Evolutionary conservation across 2,797 vertebrate species (phyloP).

Genomic region (Halcyon leucocephala): DNA sequence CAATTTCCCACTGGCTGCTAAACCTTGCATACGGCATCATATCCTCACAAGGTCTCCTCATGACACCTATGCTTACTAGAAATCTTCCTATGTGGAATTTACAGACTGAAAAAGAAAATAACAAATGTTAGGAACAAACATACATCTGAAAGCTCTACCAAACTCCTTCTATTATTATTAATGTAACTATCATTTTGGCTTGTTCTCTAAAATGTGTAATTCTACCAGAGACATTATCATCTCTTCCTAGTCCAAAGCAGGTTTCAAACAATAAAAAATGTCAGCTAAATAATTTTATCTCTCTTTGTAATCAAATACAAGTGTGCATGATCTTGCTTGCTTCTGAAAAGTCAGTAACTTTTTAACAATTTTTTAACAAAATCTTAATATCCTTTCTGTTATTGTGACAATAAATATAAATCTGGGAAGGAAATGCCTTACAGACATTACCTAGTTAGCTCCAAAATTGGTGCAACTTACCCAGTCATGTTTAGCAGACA

Average conservation of each 20-base stretch:
- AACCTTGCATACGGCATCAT: not conserved
- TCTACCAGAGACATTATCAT: not conserved
- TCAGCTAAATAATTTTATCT: not conserved
- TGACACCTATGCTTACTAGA: not conserved
- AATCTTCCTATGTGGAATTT: not conserved
- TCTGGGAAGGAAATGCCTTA: not conserved
- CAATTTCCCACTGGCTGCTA: not conserved
- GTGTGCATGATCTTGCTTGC: not conserved
- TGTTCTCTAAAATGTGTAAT: not conserved
- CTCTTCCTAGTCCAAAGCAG: not conserved
- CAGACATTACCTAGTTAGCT: not conserved
- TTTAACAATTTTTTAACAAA: not conserved
- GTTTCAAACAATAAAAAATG: not conserved
- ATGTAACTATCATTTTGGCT: not conserved
- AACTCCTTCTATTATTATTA: not conserved
- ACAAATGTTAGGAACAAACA: not conserved
- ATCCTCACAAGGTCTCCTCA: not conserved
- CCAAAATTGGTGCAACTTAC: not conserved
- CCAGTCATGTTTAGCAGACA: not conserved
- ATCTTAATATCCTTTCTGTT: not conserved
- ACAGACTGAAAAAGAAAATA: accelerated
- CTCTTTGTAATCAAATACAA: not conserved
- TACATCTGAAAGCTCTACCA: not conserved
- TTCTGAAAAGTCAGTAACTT: not conserved
- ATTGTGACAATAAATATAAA: not conserved